These are phyloP conservation scores for Bombus haemorrhoidalis DNA, from an alignment of 1,140 invertebrate species.

Conservation along the genomic window DNA sequence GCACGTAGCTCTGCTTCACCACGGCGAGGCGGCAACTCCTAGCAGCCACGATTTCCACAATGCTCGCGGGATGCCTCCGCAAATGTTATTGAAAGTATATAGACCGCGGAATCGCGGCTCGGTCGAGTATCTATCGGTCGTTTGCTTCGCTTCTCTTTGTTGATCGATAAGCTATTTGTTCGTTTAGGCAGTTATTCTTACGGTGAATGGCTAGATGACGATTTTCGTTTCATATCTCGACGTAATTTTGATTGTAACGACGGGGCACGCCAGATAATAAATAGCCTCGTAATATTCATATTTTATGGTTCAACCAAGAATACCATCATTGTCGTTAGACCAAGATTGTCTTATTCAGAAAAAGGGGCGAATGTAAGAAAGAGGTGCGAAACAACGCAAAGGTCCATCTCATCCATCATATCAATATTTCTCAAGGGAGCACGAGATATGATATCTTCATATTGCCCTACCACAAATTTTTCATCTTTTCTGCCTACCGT, in stretches of 20 bases:
- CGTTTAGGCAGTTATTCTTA: not conserved
- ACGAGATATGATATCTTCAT: not conserved
- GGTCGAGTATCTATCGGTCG: not conserved
- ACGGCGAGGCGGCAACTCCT: not conserved
- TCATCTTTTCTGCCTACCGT: not conserved
- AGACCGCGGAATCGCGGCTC: not conserved
- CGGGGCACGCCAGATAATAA: not conserved
- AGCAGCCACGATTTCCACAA: constrained; percentile 3
- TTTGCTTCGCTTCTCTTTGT: not conserved
- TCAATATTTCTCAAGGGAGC: constrained; percentile 3
- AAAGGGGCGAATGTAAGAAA: not conserved
- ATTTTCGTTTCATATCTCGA: not conserved
- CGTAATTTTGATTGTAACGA: not conserved
- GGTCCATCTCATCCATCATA: not conserved
- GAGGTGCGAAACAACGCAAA: not conserved
- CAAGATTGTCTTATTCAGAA: not conserved
- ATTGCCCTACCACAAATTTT: not conserved
- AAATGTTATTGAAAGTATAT: constrained; percentile 16
- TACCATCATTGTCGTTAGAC: not conserved
- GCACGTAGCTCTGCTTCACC: not conserved
- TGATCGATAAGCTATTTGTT: not conserved
- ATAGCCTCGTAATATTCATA: not conserved
- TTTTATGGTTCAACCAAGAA: not conserved
- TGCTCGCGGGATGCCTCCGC: not conserved
- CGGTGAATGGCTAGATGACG: not conserved